Evolutionary conservation across 2,797 vertebrate species (phyloP).

Genomic region (Synaphobranchus kaupii): DNA sequence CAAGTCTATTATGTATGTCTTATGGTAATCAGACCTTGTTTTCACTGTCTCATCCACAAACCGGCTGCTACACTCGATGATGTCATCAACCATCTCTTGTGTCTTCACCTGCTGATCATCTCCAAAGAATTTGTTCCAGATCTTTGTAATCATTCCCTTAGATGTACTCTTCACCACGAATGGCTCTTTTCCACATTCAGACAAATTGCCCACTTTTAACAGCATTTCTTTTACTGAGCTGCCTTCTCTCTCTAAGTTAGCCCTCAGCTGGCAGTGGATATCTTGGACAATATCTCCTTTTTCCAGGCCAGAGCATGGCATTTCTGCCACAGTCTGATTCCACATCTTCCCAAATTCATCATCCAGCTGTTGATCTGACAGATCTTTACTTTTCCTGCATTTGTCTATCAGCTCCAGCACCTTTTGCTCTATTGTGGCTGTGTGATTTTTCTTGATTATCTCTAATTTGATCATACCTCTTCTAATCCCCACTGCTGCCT

Average conservation of each 20-base stretch:
- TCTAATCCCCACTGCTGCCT: background rate
- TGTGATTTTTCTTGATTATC: background rate
- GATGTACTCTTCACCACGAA: background rate
- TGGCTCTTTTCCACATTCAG: background rate
- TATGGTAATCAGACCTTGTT: background rate
- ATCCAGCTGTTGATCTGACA: background rate
- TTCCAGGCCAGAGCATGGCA: background rate
- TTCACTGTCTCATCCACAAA: background rate
- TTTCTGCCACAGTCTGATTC: background rate
- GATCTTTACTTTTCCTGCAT: background rate
- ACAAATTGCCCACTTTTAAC: background rate
- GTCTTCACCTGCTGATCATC: too few relatives aligned
- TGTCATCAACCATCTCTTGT: conserved; percentile 43
- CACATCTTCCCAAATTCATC: background rate
- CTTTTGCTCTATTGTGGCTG: background rate
- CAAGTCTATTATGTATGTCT: background rate
- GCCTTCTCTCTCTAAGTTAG: background rate
- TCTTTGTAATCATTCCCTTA: background rate
- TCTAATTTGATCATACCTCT: background rate
- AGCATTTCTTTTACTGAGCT: background rate
- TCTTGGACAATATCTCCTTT: background rate
- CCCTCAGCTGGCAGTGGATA: background rate
- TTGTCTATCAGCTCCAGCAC: background rate
- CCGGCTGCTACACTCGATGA: background rate
- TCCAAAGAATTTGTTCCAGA: background rate